Base-by-base conservation (phyloP, 2,113 vertebrate species). In the Zosterops japonicus region DNA sequence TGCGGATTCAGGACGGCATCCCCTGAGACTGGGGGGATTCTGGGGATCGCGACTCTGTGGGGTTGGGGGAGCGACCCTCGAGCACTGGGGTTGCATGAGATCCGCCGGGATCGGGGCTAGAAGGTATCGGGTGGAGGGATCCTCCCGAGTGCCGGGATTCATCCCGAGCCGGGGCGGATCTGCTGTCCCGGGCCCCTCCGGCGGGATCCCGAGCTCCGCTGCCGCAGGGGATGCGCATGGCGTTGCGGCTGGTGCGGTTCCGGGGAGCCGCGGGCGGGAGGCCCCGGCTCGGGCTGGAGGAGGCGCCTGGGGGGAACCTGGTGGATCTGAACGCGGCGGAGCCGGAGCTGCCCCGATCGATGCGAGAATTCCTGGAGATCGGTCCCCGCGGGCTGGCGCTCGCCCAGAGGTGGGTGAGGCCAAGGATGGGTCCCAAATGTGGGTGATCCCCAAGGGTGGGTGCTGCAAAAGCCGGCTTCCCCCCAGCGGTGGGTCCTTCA, bases 161-260 rank as follows among this genome's bases (percentile, higher is more conserved):
- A 20, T 11, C 42, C 50, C 36, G 33, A 21, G 35, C 36, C 46
- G 10, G 5, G 39, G 20, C 9, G 47, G 21, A 19, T 17, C 46
- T 47, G 19, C 31, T 5, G 24, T 8, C 8, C 28, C 60, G 27
- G 39, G 27, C 12, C 27, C 39, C 12, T 11, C 27, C 39, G 28
- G 60, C 39, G 39, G 36, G 39, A 13, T 21, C 24, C 60, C 53
- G 44, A 25, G 31, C 44, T n/a, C 57, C 18, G 25, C 9, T 46
- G 19, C n/a, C 60, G 50, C 12, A 41, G 9, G 15, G 3, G 44
- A 84, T 93, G 92, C 64, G 59, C 15, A 84, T 95, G 42, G 72
- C 92, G 42, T 99, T 99, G 99, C 98, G 99, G 44, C 95, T 99
- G 89, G 97, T 99, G 60, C 99, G 99, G 97, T 99, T 99, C 95